phyloP scores from a whole-genome alignment of 2,113 vertebrate genomes.

The Zosterops japonicus region DNA sequence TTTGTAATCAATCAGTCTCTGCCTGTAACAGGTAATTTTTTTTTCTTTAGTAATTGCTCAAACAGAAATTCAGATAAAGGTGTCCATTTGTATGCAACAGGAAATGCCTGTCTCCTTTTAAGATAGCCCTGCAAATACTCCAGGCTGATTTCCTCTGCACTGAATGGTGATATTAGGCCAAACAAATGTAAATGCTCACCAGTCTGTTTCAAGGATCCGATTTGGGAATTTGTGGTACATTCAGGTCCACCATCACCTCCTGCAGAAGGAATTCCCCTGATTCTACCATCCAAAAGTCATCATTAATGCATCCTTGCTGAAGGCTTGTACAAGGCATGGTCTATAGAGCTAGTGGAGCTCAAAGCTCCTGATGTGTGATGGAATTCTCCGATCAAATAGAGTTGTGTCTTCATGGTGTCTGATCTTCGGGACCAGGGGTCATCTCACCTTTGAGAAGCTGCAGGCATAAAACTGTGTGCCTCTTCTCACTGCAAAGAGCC shows the following conservation, averaged over 20 bases:
- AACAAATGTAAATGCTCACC: not conserved
- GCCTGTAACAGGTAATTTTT: conserved; percentile 30
- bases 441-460: not conserved
- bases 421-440: not conserved
- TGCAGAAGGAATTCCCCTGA: not conserved
- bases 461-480: not conserved
- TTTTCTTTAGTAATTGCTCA: conserved; percentile 75
- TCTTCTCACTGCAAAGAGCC: not conserved
- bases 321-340: not conserved
- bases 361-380: not conserved
- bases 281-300: not conserved
- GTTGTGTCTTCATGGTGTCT: not conserved
- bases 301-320: not conserved
- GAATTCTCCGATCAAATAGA: not conserved
- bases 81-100: conserved; percentile 72
- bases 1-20: conserved; percentile 73
- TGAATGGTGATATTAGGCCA: not conserved
- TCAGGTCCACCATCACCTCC: not conserved
- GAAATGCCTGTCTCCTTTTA: conserved; percentile 75
- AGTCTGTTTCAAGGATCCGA: not conserved
- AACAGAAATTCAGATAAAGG: conserved; percentile 79
- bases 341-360: not conserved
- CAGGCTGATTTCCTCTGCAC: conserved; percentile 38
- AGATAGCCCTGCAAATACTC: conserved; percentile 73
- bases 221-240: not conserved